Base-by-base conservation (phyloP, 2,797 vertebrate species). In the Eptatretus atami region DNA sequence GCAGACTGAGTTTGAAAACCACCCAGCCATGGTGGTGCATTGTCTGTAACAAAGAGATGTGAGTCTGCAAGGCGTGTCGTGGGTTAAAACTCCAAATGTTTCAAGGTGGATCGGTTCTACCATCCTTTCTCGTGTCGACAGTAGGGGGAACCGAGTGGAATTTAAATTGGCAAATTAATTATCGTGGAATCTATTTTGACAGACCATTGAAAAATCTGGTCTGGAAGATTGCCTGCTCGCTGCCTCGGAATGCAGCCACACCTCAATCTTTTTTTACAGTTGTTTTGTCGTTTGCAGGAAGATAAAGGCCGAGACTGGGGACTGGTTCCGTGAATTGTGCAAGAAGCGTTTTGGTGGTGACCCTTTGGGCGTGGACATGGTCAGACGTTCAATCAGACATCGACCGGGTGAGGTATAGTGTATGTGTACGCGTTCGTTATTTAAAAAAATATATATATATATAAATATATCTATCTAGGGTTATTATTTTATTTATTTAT, bases 251-350 rank as follows among this genome's bases (percentile, higher is more conserved):
- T 44, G 4, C 31, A 44, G 6, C 31, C 31, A 44, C 31, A 44
- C 31, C 31, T 44, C 31, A 44, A 44, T 44, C 31, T 44, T 44
- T 44, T 8, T 4, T 8, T 44, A 15, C 15, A 10, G 55, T 9
- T 15, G 10, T 60, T 44, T 60, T 19, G 5, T 19, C 54, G 11
- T 12, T 24, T 60, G 15, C 55, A 60, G 55, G 55, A 15, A n/a
- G 55, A n/a, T n/a, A 15, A 60, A 60, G 55, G 55, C 24, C 6
- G 55, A 60, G 55, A 60, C 55, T 24, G 55, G 55, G 55, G 55
- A 60, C 15, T 60, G 55, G 55, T 60, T 60, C 11, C 10, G 15
- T 15, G 55, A 60, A 24, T 15, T n/a, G 55, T n/a, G 24, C 15
- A 24, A 15, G 15, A 60, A 60, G 10, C 55, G 55, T 2, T 60